Percentiles rank a stretch among this genome's conserved stretches.
Conservation (phyloP, 1,140 invertebrate species). For the Battus philenor region DNA sequence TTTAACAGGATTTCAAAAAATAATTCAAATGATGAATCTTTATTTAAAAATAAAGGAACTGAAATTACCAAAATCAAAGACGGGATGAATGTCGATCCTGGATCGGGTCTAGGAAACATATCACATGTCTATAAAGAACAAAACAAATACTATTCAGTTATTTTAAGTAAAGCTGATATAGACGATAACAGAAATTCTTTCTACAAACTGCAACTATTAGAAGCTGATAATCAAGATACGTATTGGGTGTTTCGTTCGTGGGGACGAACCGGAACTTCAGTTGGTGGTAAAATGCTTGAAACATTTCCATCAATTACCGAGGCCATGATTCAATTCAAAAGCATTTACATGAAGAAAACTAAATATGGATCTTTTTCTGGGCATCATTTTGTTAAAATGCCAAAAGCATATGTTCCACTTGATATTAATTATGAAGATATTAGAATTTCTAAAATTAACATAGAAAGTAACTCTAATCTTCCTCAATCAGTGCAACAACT, state of each 20-base stretch:
- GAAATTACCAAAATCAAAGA: constrained; percentile 1
- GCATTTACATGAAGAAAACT: constrained; percentile 2
- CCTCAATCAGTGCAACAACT: background rate
- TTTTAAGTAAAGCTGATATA: constrained; percentile 3
- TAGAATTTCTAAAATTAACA: constrained; percentile 3
- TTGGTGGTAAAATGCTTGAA: constrained; percentile 3
- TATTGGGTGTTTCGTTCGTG: constrained; percentile 6
- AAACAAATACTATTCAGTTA: background rate
- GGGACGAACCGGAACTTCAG: constrained; percentile 3
- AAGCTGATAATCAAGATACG: constrained; percentile 1
- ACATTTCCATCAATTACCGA: background rate
- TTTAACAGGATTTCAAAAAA: background rate
- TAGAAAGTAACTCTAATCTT: constrained; percentile 2
- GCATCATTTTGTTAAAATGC: constrained; percentile 5
- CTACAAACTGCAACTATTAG: constrained; percentile 4
- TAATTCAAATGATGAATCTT: background rate
- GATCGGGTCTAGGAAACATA: background rate
- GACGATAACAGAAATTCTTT: constrained; percentile 5
- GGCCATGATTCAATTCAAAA: background rate
- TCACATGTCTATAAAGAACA: constrained; percentile 2
- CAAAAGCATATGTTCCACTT: constrained; percentile 1
- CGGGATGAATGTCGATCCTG: background rate
- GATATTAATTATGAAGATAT: constrained; percentile 2
- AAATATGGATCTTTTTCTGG: constrained; percentile 1
- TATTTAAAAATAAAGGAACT: background rate